A percentile compares a stretch with the other conserved stretches of the same genome.
These are phyloP conservation scores for Opisthograptis luteolata DNA, from an alignment of 2,888 invertebrate species.

Conservation along the genomic window DNA sequence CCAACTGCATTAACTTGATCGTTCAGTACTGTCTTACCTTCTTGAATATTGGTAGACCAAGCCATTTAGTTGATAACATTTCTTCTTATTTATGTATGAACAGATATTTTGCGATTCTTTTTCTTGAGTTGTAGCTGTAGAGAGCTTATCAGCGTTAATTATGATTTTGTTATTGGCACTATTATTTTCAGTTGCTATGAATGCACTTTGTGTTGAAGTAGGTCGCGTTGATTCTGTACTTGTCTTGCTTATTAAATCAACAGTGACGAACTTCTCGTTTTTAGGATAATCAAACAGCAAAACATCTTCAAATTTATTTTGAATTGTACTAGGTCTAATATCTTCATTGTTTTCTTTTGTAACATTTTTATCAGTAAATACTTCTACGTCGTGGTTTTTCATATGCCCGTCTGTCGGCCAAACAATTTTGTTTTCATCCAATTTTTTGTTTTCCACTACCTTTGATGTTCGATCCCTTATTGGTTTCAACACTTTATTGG, in stretches of 20 bases:
- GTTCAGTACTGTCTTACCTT: conserved; percentile 22
- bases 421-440: conserved; percentile 21
- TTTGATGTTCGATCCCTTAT: conserved; percentile 22
- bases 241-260: conserved; percentile 8
- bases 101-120: conserved; percentile 33
- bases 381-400: conserved; percentile 14
- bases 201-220: conserved; percentile 1
- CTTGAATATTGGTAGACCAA: conserved; percentile 45
- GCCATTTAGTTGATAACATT: conserved; percentile 58
- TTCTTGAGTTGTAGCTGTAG: conserved; percentile 13
- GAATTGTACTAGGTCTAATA: conserved; percentile 11
- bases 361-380: conserved; percentile 1
- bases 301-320: conserved; percentile 27
- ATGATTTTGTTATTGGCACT: conserved; percentile 13
- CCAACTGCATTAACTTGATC: background rate
- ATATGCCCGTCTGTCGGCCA: conserved; percentile 36
- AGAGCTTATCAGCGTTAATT: conserved; percentile 12
- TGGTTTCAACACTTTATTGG: conserved; percentile 24
- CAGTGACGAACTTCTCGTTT: conserved; percentile 17
- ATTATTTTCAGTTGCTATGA: conserved; percentile 11
- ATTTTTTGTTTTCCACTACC: conserved; percentile 12
- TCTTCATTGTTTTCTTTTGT: background rate
- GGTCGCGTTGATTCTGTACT: conserved; percentile 5
- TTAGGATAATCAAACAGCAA: conserved; percentile 33
- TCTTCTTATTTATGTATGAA: conserved; percentile 52